These are phyloP conservation scores for Drusus annulatus DNA, from an alignment of 1,140 invertebrate species.

Conservation along the genomic window DNA sequence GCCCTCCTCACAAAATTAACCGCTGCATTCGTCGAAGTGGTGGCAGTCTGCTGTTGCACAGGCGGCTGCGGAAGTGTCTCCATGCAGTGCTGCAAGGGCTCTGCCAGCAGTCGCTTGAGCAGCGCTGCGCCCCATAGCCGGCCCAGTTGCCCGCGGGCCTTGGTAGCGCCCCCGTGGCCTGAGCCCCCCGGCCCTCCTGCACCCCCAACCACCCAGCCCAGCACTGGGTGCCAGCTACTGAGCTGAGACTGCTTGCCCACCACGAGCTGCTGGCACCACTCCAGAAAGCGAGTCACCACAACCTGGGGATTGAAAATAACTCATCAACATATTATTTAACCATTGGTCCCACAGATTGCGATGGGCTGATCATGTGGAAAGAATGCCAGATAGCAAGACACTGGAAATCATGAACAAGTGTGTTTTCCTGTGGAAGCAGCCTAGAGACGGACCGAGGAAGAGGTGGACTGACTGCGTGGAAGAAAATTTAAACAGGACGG, in stretches of 20 bases:
- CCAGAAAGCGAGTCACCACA: slow-evolving; percentile 84
- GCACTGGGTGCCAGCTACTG: slow-evolving; percentile 96
- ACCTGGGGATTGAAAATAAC: slow-evolving; percentile 70
- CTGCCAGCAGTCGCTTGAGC: slow-evolving; percentile 65
- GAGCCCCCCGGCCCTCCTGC: slow-evolving; percentile 93
- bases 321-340: too few relatives aligned
- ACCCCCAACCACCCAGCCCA: slow-evolving; percentile 96
- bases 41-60: slow-evolving; percentile 18
- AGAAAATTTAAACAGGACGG: too few relatives aligned
- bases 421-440: too few relatives aligned
- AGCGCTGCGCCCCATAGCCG: slow-evolving; percentile 85
- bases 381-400: too few relatives aligned
- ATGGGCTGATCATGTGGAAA: too few relatives aligned
- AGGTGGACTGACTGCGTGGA: too few relatives aligned
- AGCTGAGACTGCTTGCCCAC: slow-evolving; percentile 89
- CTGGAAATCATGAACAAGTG: too few relatives aligned
- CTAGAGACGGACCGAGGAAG: too few relatives aligned
- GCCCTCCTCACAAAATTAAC: slow-evolving; percentile 68
- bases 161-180: slow-evolving; percentile 82
- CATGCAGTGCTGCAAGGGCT: slow-evolving; percentile 66
- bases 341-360: too few relatives aligned
- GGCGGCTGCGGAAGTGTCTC: slow-evolving; percentile 57
- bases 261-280: slow-evolving; percentile 89
- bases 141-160: slow-evolving; percentile 88
- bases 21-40: slow-evolving; percentile 62